Evolutionary conservation across 2,113 vertebrate species (phyloP).

Genomic region (Oryzias melastigma): DNA sequence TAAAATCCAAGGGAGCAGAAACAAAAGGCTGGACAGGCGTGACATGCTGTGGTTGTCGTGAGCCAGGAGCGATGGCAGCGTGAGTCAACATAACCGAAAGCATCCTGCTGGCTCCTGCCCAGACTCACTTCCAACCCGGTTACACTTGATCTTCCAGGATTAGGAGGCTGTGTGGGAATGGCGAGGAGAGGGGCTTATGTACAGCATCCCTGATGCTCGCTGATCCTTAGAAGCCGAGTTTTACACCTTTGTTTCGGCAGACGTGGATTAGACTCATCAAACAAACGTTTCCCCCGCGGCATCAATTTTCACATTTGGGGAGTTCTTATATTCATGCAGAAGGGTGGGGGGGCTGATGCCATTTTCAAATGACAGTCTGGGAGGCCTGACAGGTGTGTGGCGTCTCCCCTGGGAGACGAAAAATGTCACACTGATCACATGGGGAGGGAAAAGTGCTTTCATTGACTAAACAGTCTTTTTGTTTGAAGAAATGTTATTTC

Average conservation of each 20-base stretch:
- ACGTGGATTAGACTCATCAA: conserved; percentile 57
- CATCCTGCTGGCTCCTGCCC: conserved; percentile 29
- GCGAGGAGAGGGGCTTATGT: conserved; percentile 37
- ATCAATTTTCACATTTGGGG: conserved; percentile 47
- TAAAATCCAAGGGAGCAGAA: conserved; percentile 5
- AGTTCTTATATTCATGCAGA: conserved; percentile 33
- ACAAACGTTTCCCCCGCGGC: conserved; percentile 27
- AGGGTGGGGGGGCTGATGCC: conserved; percentile 20
- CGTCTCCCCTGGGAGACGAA: conserved; percentile 21
- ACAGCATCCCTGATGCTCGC: conserved; percentile 35
- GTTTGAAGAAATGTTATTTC: conserved; percentile 11
- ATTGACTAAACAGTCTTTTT: background rate
- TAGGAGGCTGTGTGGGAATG: conserved; percentile 51
- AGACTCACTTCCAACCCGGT: conserved; percentile 41
- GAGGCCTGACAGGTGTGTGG: conserved; percentile 23
- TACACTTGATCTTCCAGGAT: conserved; percentile 57
- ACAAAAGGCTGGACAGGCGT: conserved; percentile 24
- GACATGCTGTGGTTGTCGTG: conserved; percentile 16
- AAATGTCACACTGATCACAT: conserved; percentile 51
- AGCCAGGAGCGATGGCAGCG: conserved; percentile 22
- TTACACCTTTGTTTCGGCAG: conserved; percentile 63
- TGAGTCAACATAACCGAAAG: conserved; percentile 40
- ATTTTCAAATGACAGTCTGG: conserved; percentile 27
- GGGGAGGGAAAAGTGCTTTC: conserved; percentile 30
- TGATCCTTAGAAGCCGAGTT: conserved; percentile 37